Conservation (phyloP, 2,888 invertebrate species). For the Chrysotoxum bicinctum region DNA sequence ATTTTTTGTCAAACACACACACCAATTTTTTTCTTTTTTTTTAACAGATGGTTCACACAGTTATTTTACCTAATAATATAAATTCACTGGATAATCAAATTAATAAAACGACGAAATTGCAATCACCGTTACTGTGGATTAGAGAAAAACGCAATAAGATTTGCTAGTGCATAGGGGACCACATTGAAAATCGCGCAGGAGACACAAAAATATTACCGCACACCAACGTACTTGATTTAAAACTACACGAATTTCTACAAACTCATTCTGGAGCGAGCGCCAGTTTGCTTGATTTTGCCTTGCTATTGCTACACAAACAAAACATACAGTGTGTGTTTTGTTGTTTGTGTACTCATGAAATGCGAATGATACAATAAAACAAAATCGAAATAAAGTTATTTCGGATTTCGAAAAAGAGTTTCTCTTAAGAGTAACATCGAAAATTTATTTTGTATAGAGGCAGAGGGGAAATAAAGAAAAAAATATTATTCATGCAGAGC, state of each 20-base stretch:
- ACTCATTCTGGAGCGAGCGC: conserved; percentile 47
- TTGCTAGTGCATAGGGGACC: conserved; percentile 36
- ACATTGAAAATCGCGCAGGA: conserved; percentile 40
- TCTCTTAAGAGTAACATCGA: conserved; percentile 40
- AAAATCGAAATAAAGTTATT: conserved; percentile 23
- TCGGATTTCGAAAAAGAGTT: conserved; percentile 35
- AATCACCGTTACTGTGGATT: neutral
- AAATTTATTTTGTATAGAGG: too few species aligned
- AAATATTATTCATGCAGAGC: neutral
- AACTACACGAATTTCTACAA: conserved; percentile 40
- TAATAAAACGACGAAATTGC: neutral
- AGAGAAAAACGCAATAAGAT: conserved; percentile 38
- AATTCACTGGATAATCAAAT: neutral
- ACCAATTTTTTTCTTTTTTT: neutral
- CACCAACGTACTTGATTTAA: conserved; percentile 58
- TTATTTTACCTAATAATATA: neutral
- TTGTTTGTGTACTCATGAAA: conserved; percentile 45
- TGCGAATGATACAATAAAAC: conserved; percentile 46
- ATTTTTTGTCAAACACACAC: conserved; percentile 15
- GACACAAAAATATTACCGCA: conserved; percentile 56
- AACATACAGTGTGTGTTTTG: conserved; percentile 17
- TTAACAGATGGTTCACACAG: conserved; percentile 24
- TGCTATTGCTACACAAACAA: conserved; percentile 39
- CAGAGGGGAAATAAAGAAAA: conserved; percentile 6
- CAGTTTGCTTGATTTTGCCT: conserved; percentile 16